Base-by-base conservation (phyloP, 2,888 invertebrate species). In the Liposcelis brunnea region DNA sequence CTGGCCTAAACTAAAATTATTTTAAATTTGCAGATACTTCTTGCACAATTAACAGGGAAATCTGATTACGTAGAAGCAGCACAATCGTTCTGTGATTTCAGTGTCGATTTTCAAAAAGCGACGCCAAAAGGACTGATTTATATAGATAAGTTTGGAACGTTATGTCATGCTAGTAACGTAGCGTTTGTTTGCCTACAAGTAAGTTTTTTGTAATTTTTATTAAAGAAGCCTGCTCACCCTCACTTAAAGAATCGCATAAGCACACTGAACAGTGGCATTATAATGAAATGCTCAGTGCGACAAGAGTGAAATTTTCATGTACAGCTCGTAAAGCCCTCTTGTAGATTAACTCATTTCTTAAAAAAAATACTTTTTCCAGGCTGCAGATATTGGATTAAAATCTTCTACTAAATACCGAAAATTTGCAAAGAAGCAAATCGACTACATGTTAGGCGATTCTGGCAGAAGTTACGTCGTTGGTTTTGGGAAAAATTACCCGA, bases 391-490 rank as follows among this genome's bases (percentile, higher is more conserved):
- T 2, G 60, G 61, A 12, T 56, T 62, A 31, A 43, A 40, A 19
- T 54, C 59, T 1, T 46, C 58, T 0, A 48, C 53, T 8, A 59
- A 60, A 47, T 70, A 69, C 55, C 56, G 65, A 10, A 52, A 62
- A 42, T 70, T 72, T 53, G 71, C 71, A 15, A 61, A 60, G 49
- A 55, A 65, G 51, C 73, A 73, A 57, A 68, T 72, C 42, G 58
- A 67, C 50, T 72, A 72, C 53, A 69, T 70, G 54, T 58, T 72
- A 15, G 71, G 72, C 5, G 64, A 67, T 43, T 55, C 58, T 49
- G 71, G 71, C 2, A 61, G 65, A 40, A 71, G 71, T 54, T 73
- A 58, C 54, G 65, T 72, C 0, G 65, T 71, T 11, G 72, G 72
- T 2, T 72, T 66, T 55, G 72, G 72, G 8, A 51, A 57, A 34